phyloP scores from a whole-genome alignment of 2,888 invertebrate genomes.

The Ochropleura plecta region DNA sequence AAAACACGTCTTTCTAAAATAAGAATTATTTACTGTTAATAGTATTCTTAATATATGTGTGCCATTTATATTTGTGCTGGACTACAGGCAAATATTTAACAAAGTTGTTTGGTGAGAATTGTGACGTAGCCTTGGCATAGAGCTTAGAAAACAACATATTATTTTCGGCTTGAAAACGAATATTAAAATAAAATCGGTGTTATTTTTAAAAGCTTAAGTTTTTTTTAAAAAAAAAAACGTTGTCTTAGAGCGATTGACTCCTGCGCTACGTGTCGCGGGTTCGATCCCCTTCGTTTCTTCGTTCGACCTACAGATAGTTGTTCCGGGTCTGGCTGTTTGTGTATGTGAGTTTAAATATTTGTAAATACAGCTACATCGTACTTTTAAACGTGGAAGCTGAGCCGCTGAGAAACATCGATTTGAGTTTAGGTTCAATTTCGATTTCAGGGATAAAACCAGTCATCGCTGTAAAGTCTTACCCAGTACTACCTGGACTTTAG shows the following conservation, averaged over 20 bases:
- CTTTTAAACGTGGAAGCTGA: not conserved
- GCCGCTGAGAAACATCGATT: too few species aligned
- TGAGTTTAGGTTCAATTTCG: not conserved
- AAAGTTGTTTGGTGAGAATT: slow-evolving; percentile 6
- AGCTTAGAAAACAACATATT: not conserved
- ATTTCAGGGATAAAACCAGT: not conserved
- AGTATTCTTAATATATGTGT: not conserved
- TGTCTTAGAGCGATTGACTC: too few species aligned
- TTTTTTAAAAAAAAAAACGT: too few species aligned
- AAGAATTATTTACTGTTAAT: slow-evolving; percentile 33
- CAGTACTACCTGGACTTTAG: not conserved
- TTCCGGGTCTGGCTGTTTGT: too few species aligned
- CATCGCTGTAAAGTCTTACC: not conserved
- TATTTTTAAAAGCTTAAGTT: not conserved
- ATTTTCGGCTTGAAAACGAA: not conserved
- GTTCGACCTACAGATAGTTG: too few species aligned
- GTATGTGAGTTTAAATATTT: too few species aligned
- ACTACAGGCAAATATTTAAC: slow-evolving; percentile 28
- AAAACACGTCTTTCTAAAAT: slow-evolving; percentile 38
- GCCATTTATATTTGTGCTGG: slow-evolving; percentile 7
- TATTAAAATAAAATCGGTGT: not conserved
- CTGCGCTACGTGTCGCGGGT: too few species aligned
- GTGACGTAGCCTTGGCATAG: slow-evolving; percentile 24
- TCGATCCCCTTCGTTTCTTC: too few species aligned
- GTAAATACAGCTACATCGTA: not conserved